Evolutionary conservation across 2,888 invertebrate genomes (phyloP).

Genomic region (Malthinus seriepunctatus): DNA sequence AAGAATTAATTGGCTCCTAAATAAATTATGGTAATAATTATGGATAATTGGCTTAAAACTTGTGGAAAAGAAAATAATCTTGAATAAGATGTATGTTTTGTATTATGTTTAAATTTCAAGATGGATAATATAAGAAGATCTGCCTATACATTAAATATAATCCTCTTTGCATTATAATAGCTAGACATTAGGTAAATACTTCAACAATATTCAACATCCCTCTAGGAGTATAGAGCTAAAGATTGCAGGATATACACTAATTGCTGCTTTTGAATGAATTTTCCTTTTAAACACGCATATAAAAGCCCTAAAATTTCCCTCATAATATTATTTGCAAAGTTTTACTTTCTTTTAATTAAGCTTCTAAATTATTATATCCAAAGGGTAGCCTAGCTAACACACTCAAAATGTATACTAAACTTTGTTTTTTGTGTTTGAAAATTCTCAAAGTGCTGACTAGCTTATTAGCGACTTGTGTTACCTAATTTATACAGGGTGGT

Average conservation of each 20-base stretch:
- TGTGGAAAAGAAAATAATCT: too few relatives aligned
- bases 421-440: too few relatives aligned
- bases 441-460: too few relatives aligned
- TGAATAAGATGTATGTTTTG: too few relatives aligned
- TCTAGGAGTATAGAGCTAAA: conserved; percentile 40
- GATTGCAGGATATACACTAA: conserved; percentile 40
- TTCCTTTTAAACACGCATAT: conserved; percentile 24
- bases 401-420: too few relatives aligned
- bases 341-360: too few relatives aligned
- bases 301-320: neutral
- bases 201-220: conserved; percentile 41
- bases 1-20: neutral
- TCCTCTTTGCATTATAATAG: conserved; percentile 48
- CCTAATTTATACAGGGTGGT: too few relatives aligned
- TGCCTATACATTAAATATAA: conserved; percentile 41
- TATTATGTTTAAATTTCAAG: neutral
- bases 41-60: too few relatives aligned
- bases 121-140: conserved; percentile 23
- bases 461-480: too few relatives aligned
- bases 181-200: conserved; percentile 42
- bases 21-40: too few relatives aligned
- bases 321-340: too few relatives aligned
- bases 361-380: neutral
- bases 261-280: conserved; percentile 38
- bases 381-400: too few relatives aligned